Evolutionary conservation across 2,888 invertebrate species (phyloP), one percentile per base, ranked within the genome.

Genomic region (Eristalinus sepulchralis): DNA sequence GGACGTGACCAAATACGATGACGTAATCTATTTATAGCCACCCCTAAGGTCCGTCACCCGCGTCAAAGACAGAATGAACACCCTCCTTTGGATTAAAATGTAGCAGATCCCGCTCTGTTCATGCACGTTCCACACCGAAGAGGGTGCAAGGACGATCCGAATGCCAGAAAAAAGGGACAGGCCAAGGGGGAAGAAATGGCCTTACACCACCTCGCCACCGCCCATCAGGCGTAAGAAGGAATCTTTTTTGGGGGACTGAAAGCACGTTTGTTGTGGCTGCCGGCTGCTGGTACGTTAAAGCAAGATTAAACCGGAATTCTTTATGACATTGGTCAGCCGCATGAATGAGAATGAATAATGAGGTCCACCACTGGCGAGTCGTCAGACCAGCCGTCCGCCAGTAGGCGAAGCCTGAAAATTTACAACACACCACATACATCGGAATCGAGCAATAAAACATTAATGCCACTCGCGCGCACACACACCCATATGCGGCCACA

Each of bases 251-350:
- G n/a, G n/a, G n/a, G 27, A 34, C 34, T 24, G n/a, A 47, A 31
- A 53, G 66, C 60, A 63, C 57, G 76, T 85, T 72, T 72, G 72
- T 81, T 68, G 64, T 64, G 77, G 73, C 70, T 62, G 36, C 31
- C 34, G 68, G 53, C 24, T 73, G 53, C 31, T 72, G 59, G 64
- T 64, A 53, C 60, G 53, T 62, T 76, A 66, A 66, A 71, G 47
- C 60, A 39, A 81, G 84, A 82, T 82, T 85, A 72, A 77, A 39
- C 72, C 39, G 57, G 72, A 63, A 81, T 72, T 53, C 55, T 82
- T 85, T 82, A 82, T 82, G 85, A 85, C 82, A 82, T 60, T 82
- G 85, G 85, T 82, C 82, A 82, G 73, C 70, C 77, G 64, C 68
- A 73, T 82, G 85, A 85, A 77, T 77, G 68, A 17, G 53, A 68